Conservation (phyloP, 2,113 vertebrate genomes). For the Tyto alba region DNA sequence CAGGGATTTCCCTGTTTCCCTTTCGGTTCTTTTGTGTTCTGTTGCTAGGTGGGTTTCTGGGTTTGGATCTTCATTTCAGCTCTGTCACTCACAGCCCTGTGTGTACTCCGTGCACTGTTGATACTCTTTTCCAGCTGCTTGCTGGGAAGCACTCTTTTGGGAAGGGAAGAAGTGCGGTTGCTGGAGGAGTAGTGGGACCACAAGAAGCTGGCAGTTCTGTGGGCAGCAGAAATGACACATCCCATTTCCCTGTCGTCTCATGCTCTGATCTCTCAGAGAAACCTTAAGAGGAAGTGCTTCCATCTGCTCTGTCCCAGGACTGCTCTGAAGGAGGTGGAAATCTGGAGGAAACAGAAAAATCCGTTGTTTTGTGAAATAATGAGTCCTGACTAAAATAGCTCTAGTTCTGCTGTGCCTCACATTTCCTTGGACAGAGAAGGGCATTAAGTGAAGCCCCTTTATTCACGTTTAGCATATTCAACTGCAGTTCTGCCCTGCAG, state of each 20-base stretch:
- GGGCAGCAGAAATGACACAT: neutral
- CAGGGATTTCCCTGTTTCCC: neutral
- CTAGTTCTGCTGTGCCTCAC: neutral
- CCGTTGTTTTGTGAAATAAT: neutral
- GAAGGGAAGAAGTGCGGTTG: neutral
- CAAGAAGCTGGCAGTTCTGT: neutral
- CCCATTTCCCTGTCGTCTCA: rapidly evolving
- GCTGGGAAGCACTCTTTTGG: neutral
- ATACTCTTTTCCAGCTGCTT: neutral
- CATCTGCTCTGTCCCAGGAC: neutral
- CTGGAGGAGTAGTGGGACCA: neutral
- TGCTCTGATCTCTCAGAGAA: neutral
- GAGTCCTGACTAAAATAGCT: neutral
- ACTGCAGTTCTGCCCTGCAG: rapidly evolving
- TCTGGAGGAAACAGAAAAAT: neutral
- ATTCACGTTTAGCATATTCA: neutral
- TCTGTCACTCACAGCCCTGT: neutral
- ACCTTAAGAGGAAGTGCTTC: neutral
- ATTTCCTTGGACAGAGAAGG: neutral
- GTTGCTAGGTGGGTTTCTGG: neutral
- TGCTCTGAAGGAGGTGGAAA: neutral
- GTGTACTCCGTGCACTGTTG: neutral
- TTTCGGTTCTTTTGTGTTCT: neutral
- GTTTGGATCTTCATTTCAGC: neutral
- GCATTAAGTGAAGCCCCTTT: neutral